Evolutionary conservation across 2,797 vertebrate genomes (phyloP), one percentile per base, ranked within the genome.

Genomic region (Garrulus glandarius): DNA sequence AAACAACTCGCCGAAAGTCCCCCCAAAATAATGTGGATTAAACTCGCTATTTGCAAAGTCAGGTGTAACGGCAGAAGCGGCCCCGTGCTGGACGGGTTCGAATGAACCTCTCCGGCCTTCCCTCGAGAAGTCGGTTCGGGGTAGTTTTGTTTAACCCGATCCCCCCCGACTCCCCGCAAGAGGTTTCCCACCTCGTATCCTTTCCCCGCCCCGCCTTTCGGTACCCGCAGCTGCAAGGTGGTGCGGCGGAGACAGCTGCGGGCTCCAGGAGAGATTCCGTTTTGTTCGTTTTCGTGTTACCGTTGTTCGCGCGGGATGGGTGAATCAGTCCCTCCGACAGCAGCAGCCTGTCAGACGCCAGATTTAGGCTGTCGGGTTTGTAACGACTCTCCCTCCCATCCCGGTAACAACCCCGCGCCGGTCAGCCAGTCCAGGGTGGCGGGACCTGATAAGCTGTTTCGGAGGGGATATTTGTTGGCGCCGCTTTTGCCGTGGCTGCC

Each of bases 251-350:
- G n/a, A 27, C 88, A 93, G 86, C 92, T 91, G 92, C 75, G 50
- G 67, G 55, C 53, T 56, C 52, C 36, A 41, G 49, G 47, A 85
- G 43, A 72, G 68, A 93, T 71, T 91, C 84, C 60, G 89, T 88
- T 93, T 86, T 64, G 65, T 57, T 87, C 93, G 41, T 86, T 92
- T 74, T 91, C 49, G 23, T 71, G 27, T 83, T 91, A 65, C n/a
- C 60, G 86, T 67, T 60, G 52, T 56, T 89, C 18, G 53, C 71
- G 55, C 81, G 56, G 69, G 37, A 44, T 84, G 84, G 37, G 41
- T 81, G 84, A 92, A 80, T 83, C 89, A 50, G 80, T 69, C 83
- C 44, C 80, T 90, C 85, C 84, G 65, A 86, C 91, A 77, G 80
- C 57, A 59, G 16, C 60, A 49, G 86, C 56, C 47, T 36, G n/a